phyloP scores from a whole-genome alignment of 2,888 invertebrate species.

The Ditylenchus weischeri region DNA sequence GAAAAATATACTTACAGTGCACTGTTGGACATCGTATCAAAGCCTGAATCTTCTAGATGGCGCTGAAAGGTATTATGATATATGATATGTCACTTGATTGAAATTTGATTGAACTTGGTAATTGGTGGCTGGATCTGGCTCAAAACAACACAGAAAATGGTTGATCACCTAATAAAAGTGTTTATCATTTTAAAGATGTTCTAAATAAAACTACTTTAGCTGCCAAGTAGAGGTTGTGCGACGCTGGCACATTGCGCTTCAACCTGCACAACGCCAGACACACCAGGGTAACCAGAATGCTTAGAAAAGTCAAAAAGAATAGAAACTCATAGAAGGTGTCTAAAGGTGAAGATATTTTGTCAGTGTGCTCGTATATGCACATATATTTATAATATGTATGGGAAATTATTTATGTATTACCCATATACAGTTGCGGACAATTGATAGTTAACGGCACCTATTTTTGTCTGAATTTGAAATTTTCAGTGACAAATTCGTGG shows the following conservation, averaged over 20 bases:
- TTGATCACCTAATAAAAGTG: conserved; percentile 39
- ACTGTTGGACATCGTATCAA: conserved; percentile 16
- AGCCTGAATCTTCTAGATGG: conserved; percentile 41
- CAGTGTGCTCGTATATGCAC: too few species aligned
- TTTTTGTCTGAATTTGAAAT: too few species aligned
- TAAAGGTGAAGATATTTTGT: conserved; percentile 26
- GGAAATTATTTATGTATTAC: too few species aligned
- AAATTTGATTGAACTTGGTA: conserved; percentile 31
- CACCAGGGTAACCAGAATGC: conserved; percentile 47
- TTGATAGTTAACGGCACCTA: too few species aligned
- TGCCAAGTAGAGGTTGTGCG: conserved; percentile 45
- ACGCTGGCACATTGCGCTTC: conserved; percentile 48
- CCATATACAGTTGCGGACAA: too few species aligned
- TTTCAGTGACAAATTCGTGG: too few species aligned
- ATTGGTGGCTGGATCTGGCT: conserved; percentile 48
- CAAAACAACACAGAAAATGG: conserved; percentile 52
- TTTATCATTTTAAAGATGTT: background rate
- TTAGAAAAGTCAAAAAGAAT: conserved; percentile 45
- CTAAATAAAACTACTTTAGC: conserved; percentile 40
- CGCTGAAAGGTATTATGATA: too few species aligned
- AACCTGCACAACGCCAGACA: conserved; percentile 51
- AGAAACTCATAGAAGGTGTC: conserved; percentile 54
- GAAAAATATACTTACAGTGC: background rate
- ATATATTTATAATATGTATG: too few species aligned
- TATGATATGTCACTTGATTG: too few species aligned